A percentile compares a stretch with the other conserved stretches of the same genome.
These are phyloP conservation scores for Ectropis crepuscularia DNA, from an alignment of 2,888 invertebrate species.

Conservation along the genomic window DNA sequence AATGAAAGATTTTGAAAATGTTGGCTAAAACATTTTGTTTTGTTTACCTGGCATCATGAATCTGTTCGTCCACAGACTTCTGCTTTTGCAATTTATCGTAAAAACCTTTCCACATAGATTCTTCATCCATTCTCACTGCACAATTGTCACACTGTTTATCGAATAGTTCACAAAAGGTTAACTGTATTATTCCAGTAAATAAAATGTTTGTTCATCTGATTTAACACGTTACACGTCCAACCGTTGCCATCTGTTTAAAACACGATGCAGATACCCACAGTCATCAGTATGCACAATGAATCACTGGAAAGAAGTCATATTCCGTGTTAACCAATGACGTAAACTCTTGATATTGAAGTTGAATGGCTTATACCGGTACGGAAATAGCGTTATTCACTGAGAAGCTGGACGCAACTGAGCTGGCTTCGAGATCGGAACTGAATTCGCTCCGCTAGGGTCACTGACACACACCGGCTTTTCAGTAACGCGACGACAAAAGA, in stretches of 20 bases:
- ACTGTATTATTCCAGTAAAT: slow-evolving; percentile 13
- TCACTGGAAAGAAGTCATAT: slow-evolving; percentile 70
- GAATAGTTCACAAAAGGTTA: slow-evolving; percentile 13
- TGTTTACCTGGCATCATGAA: slow-evolving; percentile 87
- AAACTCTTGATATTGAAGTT: slow-evolving; percentile 60
- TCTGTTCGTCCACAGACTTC: slow-evolving; percentile 85
- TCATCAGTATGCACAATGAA: slow-evolving; percentile 59
- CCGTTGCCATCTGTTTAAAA: slow-evolving; percentile 41
- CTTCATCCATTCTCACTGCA: slow-evolving; percentile 85
- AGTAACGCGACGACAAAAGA: slow-evolving; percentile 11
- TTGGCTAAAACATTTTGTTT: too few relatives aligned
- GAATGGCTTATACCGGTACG: slow-evolving; percentile 44
- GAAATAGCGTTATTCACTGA: slow-evolving; percentile 51
- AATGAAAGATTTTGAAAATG: too few relatives aligned
- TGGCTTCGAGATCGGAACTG: slow-evolving; percentile 29
- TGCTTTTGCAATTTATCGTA: slow-evolving; percentile 88
- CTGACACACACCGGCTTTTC: slow-evolving; percentile 51
- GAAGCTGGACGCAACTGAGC: slow-evolving; percentile 31
- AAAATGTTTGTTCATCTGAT: slow-evolving; percentile 18
- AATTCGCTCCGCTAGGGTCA: slow-evolving; percentile 52
- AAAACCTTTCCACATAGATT: slow-evolving; percentile 91
- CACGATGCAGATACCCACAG: slow-evolving; percentile 57
- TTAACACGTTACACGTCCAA: slow-evolving; percentile 28
- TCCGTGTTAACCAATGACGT: slow-evolving; percentile 69
- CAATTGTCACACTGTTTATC: slow-evolving; percentile 20